These are phyloP conservation scores for Cassiopea andromeda DNA, from an alignment of 30 jellyfish, hydroid and myxozoan species.

Conservation along the genomic window DNA sequence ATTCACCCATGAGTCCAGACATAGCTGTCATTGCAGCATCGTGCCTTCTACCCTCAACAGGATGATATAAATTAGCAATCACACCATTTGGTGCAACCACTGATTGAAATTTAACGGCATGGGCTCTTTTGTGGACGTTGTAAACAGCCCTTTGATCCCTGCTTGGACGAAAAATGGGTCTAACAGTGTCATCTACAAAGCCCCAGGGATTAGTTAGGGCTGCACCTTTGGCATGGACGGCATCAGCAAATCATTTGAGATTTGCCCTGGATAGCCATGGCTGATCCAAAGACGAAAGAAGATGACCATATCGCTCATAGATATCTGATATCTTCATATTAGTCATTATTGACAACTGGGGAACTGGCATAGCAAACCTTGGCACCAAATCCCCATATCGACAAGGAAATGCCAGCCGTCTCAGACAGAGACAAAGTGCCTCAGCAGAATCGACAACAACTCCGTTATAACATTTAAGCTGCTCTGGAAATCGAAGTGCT, in stretches of 20 bases:
- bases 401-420: conserved; percentile 44
- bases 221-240: background rate
- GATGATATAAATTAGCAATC: conserved; percentile 35
- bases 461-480: conserved; percentile 36
- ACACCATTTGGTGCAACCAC: conserved; percentile 46
- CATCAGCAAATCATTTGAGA: background rate
- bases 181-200: conserved; percentile 20
- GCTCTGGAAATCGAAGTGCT: conserved; percentile 5
- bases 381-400: conserved; percentile 18
- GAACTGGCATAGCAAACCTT: conserved; percentile 49
- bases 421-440: conserved; percentile 15
- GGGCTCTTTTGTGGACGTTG: conserved; percentile 45
- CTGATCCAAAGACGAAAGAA: background rate
- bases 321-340: conserved; percentile 1
- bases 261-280: background rate
- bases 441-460: conserved; percentile 40
- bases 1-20: conserved; percentile 38
- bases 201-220: conserved; percentile 28
- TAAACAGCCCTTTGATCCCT: conserved; percentile 29
- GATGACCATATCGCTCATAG: background rate
- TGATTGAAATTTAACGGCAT: conserved; percentile 38
- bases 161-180: conserved; percentile 34
- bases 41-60: conserved; percentile 41
- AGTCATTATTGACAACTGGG: conserved; percentile 24
- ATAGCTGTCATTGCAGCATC: conserved; percentile 48